Conservation (phyloP, 2,888 invertebrate genomes). For the Amiota communis region DNA sequence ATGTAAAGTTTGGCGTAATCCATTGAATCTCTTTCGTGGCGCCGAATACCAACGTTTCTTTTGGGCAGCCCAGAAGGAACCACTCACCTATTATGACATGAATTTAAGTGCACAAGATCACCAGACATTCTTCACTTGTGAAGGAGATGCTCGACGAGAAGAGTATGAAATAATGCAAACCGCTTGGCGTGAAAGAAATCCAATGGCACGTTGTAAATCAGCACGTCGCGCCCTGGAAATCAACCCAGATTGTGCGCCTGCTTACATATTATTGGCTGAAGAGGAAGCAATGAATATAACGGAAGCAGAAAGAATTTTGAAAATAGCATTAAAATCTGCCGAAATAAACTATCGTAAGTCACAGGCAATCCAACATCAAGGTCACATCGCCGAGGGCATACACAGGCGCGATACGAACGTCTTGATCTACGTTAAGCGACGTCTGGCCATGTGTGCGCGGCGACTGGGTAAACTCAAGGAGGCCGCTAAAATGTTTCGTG, state of each 20-base stretch:
- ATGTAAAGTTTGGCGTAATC: conserved; percentile 97
- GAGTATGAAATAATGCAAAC: conserved; percentile 97
- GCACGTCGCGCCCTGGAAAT: conserved; percentile 90
- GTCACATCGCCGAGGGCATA: conserved; percentile 81
- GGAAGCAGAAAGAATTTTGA: conserved; percentile 88
- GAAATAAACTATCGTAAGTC: conserved; percentile 85
- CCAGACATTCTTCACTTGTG: conserved; percentile 95
- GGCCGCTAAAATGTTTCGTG: conserved; percentile 96
- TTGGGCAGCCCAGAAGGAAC: conserved; percentile 92
- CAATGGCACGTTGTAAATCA: conserved; percentile 90
- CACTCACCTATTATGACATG: conserved; percentile 98
- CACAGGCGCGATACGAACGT: conserved; percentile 94
- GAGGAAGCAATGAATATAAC: conserved; percentile 95
- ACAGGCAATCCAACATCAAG: conserved; percentile 86
- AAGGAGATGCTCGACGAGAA: conserved; percentile 86
- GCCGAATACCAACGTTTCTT: conserved; percentile 97
- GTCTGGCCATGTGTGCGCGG: conserved; percentile 97
- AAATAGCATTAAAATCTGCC: conserved; percentile 87
- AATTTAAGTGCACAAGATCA: conserved; percentile 99
- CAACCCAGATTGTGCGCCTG: conserved; percentile 94
- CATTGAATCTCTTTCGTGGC: conserved; percentile 93
- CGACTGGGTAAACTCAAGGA: conserved; percentile 95
- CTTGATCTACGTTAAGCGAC: conserved; percentile 92
- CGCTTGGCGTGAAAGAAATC: conserved; percentile 96
- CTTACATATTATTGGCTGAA: conserved; percentile 94